A percentile compares a stretch with the other conserved stretches of the same genome.
phyloP scores from a whole-genome alignment of 1,140 invertebrate genomes.

The Sogatella furcifera region DNA sequence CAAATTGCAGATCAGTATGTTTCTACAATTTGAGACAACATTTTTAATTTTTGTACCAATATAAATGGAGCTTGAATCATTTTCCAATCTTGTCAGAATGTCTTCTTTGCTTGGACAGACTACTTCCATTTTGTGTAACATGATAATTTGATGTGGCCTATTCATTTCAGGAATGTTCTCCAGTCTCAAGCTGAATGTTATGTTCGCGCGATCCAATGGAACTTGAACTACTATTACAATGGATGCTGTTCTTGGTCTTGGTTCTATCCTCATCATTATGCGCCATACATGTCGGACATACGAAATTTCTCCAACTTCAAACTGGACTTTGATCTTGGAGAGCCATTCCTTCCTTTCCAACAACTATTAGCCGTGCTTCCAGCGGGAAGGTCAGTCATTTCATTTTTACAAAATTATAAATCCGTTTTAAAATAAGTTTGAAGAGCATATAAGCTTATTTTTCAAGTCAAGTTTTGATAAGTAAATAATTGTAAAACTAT shows the following conservation, averaged over 20 bases:
- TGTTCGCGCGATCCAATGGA: conserved; percentile 91
- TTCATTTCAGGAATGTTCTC: conserved; percentile 52
- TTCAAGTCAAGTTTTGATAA: no score
- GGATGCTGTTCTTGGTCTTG: conserved; percentile 95
- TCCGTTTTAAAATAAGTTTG: background rate
- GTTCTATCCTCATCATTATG: conserved; percentile 92
- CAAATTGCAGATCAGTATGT: no score
- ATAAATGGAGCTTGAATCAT: no score
- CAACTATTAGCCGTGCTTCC: conserved; percentile 90
- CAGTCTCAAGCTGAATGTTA: conserved; percentile 77
- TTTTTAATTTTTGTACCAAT: no score
- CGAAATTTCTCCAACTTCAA: conserved; percentile 63
- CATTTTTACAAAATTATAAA: background rate
- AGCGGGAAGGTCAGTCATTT: conserved; percentile 39
- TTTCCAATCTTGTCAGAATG: no score
- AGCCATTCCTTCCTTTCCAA: conserved; percentile 89
- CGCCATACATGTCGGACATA: conserved; percentile 91
- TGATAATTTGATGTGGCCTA: background rate
- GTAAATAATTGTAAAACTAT: no score
- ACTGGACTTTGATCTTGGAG: conserved; percentile 68
- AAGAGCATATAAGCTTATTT: no score
- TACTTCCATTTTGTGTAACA: conserved; percentile 2
- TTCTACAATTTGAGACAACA: no score
- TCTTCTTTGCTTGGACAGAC: no score
- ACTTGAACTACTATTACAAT: conserved; percentile 91